Percentiles rank a stretch among this genome's conserved stretches.
Evolutionary conservation across 2,797 vertebrate species (phyloP).

Genomic region (Malacoctenus gilli): DNA sequence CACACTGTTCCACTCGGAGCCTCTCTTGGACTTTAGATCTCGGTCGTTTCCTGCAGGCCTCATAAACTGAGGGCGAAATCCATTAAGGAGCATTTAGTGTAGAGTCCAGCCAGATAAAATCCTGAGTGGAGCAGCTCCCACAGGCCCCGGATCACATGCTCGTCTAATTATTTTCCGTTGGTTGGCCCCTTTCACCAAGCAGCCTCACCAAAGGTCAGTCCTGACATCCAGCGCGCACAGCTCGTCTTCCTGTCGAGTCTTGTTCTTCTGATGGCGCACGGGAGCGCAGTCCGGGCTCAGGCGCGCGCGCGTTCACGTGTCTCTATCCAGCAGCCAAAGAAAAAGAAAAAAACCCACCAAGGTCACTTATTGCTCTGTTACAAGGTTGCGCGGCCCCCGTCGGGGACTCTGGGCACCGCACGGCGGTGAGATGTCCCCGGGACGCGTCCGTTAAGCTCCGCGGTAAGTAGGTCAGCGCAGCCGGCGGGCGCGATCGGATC

Average conservation of each 20-base stretch:
- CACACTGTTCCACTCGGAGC: no score
- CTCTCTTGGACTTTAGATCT: no score
- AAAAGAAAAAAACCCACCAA: no score
- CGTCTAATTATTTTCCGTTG: slow-evolving; percentile 8
- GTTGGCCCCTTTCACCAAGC: slow-evolving; percentile 20
- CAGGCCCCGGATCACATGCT: slow-evolving; percentile 4
- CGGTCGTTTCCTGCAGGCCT: background rate
- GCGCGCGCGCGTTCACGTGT: slow-evolving; percentile 29
- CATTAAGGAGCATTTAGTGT: no score
- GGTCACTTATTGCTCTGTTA: no score
- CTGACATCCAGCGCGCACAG: slow-evolving; percentile 9
- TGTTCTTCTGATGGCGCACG: slow-evolving; percentile 34
- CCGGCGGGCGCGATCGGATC: slow-evolving; percentile 1
- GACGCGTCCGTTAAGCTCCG: slow-evolving; percentile 22
- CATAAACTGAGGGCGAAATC: no score
- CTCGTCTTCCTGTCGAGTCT: background rate
- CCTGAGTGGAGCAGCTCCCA: no score
- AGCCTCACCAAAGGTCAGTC: slow-evolving; percentile 14
- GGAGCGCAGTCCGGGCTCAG: background rate
- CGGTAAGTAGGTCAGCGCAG: slow-evolving; percentile 73
- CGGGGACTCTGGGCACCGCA: slow-evolving; percentile 29
- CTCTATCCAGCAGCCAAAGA: slow-evolving; percentile 32
- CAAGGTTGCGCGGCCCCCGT: no score
- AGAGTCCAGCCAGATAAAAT: background rate
- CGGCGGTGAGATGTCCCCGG: slow-evolving; percentile 30